Percentiles rank a stretch among this genome's conserved stretches.
These are phyloP conservation scores for Zonotrichia albicollis DNA, from an alignment of 2,797 vertebrate species.

Conservation along the genomic window DNA sequence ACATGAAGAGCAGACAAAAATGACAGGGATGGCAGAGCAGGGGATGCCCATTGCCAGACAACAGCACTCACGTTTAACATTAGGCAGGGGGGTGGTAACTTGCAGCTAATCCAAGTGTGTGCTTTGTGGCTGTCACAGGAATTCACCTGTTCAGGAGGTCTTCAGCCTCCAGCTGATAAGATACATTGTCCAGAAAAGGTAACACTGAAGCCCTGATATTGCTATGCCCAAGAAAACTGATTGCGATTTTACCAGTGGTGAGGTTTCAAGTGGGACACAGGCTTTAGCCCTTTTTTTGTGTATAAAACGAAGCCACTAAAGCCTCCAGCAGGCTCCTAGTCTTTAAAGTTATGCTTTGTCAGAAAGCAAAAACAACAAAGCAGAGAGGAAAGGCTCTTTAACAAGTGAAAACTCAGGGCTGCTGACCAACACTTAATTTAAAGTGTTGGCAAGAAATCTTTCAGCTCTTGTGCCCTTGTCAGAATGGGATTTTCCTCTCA, in stretches of 20 bases:
- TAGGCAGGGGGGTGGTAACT: not conserved
- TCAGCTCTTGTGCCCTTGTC: not conserved
- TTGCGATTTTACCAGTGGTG: not conserved
- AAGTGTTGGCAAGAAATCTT: not conserved
- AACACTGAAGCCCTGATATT: not conserved
- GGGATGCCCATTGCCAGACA: not conserved
- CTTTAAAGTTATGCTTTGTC: not conserved
- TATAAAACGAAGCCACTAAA: not conserved
- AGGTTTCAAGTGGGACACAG: not conserved
- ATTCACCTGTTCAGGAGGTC: not conserved
- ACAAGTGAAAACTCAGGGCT: not conserved
- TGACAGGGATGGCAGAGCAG: fast-evolving
- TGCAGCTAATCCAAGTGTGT: not conserved
- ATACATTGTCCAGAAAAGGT: not conserved
- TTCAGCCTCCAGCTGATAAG: not conserved
- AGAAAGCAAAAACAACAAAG: constrained; percentile 1
- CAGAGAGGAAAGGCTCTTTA: not conserved
- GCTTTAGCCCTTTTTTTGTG: not conserved
- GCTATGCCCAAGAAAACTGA: not conserved
- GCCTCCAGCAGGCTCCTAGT: not conserved
- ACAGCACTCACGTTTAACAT: fast-evolving
- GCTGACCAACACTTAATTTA: not conserved
- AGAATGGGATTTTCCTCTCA: not conserved
- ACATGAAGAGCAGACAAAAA: not conserved
- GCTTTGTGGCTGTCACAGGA: not conserved